These are phyloP conservation scores for Nomada hirtipes DNA, from an alignment of 2,888 invertebrate genomes.

Conservation along the genomic window DNA sequence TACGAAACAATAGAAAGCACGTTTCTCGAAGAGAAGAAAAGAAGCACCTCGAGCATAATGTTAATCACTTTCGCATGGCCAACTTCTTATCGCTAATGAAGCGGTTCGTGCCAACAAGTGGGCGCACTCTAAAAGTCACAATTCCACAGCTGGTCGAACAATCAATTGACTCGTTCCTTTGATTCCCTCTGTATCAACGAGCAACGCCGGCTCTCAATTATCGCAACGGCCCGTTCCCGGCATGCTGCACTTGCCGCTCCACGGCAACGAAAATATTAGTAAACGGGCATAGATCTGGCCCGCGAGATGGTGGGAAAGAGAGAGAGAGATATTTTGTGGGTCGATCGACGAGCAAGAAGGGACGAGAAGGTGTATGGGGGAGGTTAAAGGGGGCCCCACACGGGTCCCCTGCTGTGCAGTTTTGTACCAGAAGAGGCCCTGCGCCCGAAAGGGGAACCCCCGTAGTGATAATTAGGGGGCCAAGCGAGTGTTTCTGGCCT, in stretches of 20 bases:
- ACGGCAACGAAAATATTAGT: constrained; percentile 68
- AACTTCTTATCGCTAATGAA: constrained; percentile 34
- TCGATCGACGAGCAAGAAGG: constrained; percentile 47
- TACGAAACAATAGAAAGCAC: background rate
- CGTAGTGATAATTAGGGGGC: constrained; percentile 84
- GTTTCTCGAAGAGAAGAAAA: background rate
- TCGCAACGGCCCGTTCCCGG: constrained; percentile 38
- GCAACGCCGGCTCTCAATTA: constrained; percentile 58
- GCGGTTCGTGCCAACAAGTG: constrained; percentile 58
- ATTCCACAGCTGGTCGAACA: constrained; percentile 33
- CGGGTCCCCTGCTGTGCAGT: constrained; percentile 82
- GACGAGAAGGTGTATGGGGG: constrained; percentile 62
- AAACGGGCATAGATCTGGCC: constrained; percentile 60
- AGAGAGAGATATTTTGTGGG: constrained; percentile 43
- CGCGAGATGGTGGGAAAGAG: constrained; percentile 43
- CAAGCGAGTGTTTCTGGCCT: constrained; percentile 83
- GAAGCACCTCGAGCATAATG: too few relatives aligned
- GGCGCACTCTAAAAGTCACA: constrained; percentile 31
- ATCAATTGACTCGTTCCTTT: constrained; percentile 47
- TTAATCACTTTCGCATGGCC: background rate
- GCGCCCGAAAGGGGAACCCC: constrained; percentile 83
- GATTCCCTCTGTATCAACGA: constrained; percentile 37
- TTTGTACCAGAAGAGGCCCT: constrained; percentile 81
- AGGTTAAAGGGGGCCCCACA: constrained; percentile 72
- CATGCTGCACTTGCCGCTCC: constrained; percentile 49